A percentile compares a stretch with the other conserved stretches of the same genome.
Evolutionary conservation across 2,888 invertebrate species (phyloP).

Genomic region (Taenaris catops): DNA sequence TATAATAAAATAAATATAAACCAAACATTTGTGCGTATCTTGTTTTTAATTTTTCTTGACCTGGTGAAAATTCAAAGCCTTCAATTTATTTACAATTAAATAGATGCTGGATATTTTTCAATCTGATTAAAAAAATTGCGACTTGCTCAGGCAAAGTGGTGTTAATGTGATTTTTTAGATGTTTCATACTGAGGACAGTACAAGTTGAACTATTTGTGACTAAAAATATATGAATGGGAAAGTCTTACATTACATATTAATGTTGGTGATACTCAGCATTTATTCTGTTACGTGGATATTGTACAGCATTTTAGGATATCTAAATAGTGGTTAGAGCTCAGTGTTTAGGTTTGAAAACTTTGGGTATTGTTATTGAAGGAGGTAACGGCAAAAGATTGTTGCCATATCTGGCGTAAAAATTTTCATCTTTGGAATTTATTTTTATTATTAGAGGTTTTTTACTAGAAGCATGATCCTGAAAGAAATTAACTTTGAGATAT

Average conservation of each 20-base stretch:
- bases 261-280: background rate
- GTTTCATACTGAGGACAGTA: background rate
- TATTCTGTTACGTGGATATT: background rate
- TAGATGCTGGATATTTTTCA: too few species aligned
- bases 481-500: slow-evolving; percentile 33
- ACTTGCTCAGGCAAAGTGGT: background rate
- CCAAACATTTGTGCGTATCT: too few species aligned
- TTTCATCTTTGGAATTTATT: slow-evolving; percentile 51
- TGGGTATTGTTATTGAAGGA: slow-evolving; percentile 67
- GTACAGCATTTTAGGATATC: slow-evolving; percentile 1
- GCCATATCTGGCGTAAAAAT: slow-evolving; percentile 72
- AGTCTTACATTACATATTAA: background rate
- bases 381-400: slow-evolving; percentile 69
- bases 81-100: too few species aligned
- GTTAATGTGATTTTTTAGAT: background rate
- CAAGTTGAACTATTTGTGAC: background rate
- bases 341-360: slow-evolving; percentile 44
- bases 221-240: background rate
- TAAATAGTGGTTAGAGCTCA: background rate
- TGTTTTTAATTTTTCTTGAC: too few species aligned
- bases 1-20: too few species aligned
- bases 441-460: slow-evolving; percentile 28
- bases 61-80: too few species aligned
- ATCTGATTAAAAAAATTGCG: too few species aligned
- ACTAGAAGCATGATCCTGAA: slow-evolving; percentile 50